Evolutionary conservation across 2,888 invertebrate species (phyloP).

Genomic region (Pseudanteris insignis): DNA sequence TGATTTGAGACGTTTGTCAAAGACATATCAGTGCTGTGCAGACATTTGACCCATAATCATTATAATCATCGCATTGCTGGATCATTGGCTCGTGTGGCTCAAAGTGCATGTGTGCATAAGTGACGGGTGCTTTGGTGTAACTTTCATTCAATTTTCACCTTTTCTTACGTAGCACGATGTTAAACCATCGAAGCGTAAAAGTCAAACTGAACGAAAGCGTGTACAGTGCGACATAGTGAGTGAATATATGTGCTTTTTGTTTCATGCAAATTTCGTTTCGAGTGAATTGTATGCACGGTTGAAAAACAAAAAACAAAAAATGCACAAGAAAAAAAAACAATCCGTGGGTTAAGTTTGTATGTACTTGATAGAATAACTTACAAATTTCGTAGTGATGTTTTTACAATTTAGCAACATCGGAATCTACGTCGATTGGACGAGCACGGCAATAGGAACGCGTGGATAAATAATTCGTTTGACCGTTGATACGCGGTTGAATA

Average conservation of each 20-base stretch:
- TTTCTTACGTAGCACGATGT: constrained; percentile 28
- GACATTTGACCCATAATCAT: constrained; percentile 52
- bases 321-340: too few species aligned
- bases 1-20: constrained; percentile 27
- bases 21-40: constrained; percentile 60
- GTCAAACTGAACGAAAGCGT: constrained; percentile 43
- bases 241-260: constrained; percentile 23
- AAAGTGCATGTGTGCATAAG: constrained; percentile 43
- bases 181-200: constrained; percentile 35
- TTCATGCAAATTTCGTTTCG: constrained; percentile 34
- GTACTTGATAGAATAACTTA: too few species aligned
- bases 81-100: constrained; percentile 26
- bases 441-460: neutral
- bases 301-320: constrained; percentile 7
- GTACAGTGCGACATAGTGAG: constrained; percentile 37
- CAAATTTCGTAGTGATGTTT: constrained; percentile 5
- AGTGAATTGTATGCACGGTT: constrained; percentile 30
- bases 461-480: constrained; percentile 19
- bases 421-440: too few species aligned
- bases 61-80: constrained; percentile 14
- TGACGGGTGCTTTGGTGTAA: constrained; percentile 37
- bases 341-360: constrained; percentile 9
- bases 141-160: constrained; percentile 43
- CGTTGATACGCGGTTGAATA: too few species aligned
- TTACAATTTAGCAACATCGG: too few species aligned